Percentiles rank a stretch among this genome's conserved stretches.
Conservation (phyloP, 2,888 invertebrate species). For the Dynastes maya region DNA sequence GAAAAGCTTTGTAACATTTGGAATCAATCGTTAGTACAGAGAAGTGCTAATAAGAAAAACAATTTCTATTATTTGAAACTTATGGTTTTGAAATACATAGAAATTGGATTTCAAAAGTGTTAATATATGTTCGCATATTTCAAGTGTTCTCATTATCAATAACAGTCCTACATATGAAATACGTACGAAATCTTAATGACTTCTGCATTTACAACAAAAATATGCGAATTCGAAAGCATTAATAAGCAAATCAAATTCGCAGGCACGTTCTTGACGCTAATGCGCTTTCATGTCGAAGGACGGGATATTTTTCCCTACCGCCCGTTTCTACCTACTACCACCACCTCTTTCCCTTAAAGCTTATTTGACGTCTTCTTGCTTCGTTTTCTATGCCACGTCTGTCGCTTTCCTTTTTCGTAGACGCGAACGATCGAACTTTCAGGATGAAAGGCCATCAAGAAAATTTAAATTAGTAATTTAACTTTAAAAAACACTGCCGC, state of each 20-base stretch:
- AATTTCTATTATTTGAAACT: no score
- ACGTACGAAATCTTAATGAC: conserved; percentile 15
- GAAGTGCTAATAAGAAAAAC: no score
- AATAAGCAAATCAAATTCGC: conserved; percentile 45
- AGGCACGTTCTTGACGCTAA: conserved; percentile 37
- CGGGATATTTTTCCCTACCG: conserved; percentile 34
- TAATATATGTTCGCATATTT: neutral
- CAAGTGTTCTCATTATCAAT: conserved; percentile 11
- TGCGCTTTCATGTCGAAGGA: conserved; percentile 40
- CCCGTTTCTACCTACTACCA: neutral
- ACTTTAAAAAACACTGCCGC: conserved; percentile 44
- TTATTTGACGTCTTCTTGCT: conserved; percentile 22
- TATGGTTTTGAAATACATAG: no score
- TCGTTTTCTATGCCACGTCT: conserved; percentile 17
- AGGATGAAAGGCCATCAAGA: conserved; percentile 43
- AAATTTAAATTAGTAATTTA: conserved; percentile 50
- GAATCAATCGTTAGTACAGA: no score
- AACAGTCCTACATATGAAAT: neutral
- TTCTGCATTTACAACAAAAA: conserved; percentile 19
- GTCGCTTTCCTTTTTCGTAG: conserved; percentile 21
- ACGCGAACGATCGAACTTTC: conserved; percentile 15
- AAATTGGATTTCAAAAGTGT: no score
- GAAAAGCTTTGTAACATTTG: no score
- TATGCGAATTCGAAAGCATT: conserved; percentile 34
- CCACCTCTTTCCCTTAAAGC: conserved; percentile 4